Evolutionary conservation across 1,140 invertebrate genomes (phyloP).

Genomic region (Pseudomyrmex pallidus): DNA sequence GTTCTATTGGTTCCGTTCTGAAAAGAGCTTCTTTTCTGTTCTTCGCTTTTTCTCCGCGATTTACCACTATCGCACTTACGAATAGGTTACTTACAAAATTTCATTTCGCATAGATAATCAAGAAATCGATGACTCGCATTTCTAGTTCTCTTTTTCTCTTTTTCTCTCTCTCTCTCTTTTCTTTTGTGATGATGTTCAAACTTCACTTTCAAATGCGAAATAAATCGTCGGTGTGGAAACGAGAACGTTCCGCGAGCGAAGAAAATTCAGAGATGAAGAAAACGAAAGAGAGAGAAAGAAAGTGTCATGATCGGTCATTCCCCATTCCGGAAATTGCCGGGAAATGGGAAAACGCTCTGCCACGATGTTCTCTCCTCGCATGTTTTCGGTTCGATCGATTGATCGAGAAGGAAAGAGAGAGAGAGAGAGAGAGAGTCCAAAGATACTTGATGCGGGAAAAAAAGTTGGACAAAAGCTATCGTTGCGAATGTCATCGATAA

Average conservation of each 20-base stretch:
- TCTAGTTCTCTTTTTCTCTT: not conserved
- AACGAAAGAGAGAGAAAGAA: slow-evolving; percentile 16
- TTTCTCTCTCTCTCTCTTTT: not conserved
- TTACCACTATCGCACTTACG: slow-evolving; percentile 10
- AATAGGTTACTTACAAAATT: slow-evolving; percentile 10
- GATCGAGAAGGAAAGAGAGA: slow-evolving; percentile 2
- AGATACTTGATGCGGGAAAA: slow-evolving; percentile 22
- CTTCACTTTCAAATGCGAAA: slow-evolving; percentile 34
- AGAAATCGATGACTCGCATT: not conserved
- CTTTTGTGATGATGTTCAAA: not conserved
- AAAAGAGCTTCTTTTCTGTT: not conserved
- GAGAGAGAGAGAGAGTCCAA: too few species aligned
- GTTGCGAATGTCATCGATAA: slow-evolving; percentile 45
- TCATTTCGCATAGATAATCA: not conserved
- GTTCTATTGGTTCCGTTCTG: not conserved
- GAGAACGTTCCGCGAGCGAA: not conserved
- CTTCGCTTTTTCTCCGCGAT: slow-evolving; percentile 5
- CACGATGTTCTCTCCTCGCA: slow-evolving; percentile 38
- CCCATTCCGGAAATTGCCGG: slow-evolving; percentile 74
- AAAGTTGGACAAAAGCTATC: slow-evolving; percentile 39
- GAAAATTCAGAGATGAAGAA: not conserved
- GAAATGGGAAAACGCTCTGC: slow-evolving; percentile 72
- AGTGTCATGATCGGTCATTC: slow-evolving; percentile 64
- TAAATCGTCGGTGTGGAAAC: slow-evolving; percentile 14
- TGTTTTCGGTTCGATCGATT: slow-evolving; percentile 17